Conservation (phyloP, 2,888 invertebrate species). For the Enoplolaimus lenunculus region DNA sequence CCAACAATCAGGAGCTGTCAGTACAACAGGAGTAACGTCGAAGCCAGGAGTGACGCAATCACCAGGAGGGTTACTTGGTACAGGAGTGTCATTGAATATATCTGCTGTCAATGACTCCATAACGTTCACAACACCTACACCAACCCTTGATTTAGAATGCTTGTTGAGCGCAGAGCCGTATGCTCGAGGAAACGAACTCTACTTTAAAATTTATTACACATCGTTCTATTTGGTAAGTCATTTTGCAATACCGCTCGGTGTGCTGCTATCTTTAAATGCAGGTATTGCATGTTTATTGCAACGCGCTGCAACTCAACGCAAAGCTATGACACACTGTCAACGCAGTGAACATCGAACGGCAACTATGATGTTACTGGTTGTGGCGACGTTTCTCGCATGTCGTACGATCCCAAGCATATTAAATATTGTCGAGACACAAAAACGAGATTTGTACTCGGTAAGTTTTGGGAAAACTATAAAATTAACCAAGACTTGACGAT, state of each 20-base stretch:
- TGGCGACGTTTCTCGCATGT: neutral
- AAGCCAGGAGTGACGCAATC: neutral
- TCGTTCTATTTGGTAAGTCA: neutral
- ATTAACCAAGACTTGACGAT: no score
- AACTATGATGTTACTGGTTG: neutral
- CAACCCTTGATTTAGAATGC: neutral
- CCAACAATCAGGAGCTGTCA: neutral
- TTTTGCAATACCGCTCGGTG: neutral
- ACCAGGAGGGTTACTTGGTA: no score
- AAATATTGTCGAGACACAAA: neutral
- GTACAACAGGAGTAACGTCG: neutral
- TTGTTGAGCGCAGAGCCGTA: neutral
- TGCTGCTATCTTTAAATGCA: neutral
- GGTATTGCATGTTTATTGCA: neutral
- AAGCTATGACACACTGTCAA: neutral
- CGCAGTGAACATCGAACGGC: constrained; percentile 1
- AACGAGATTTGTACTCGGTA: neutral
- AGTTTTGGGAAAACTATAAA: neutral
- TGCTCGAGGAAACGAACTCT: neutral
- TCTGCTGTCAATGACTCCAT: no score
- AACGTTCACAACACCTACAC: no score
- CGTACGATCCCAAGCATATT: neutral
- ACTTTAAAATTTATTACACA: neutral
- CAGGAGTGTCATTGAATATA: no score
- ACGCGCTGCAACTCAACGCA: neutral